Percentiles rank a stretch among this genome's conserved stretches.
Evolutionary conservation across 2,113 vertebrate genomes (phyloP).

Genomic region (Prinia subflava): DNA sequence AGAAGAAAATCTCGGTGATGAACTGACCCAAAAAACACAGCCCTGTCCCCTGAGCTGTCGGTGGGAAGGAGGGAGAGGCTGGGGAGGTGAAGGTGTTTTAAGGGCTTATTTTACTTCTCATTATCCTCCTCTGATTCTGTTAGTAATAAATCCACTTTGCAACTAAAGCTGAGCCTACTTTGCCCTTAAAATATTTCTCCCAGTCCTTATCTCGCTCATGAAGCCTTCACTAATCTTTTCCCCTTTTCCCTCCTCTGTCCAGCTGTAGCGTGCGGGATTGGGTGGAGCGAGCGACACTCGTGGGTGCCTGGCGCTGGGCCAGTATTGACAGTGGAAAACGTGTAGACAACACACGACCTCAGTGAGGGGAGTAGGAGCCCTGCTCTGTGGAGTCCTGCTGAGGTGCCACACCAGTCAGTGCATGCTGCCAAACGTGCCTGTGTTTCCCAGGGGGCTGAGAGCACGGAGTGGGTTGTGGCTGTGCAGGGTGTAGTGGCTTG

Average conservation of each 20-base stretch:
- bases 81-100: not conserved
- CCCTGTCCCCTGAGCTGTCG: not conserved
- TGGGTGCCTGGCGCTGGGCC: not conserved
- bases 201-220: not conserved
- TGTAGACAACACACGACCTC: not conserved
- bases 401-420: not conserved
- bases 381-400: not conserved
- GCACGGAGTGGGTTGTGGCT: rapidly evolving
- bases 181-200: not conserved
- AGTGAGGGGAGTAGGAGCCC: not conserved
- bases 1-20: not conserved
- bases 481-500: not conserved
- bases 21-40: not conserved
- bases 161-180: not conserved
- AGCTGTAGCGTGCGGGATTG: not conserved
- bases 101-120: not conserved
- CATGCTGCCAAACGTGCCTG: not conserved
- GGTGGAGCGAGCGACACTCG: rapidly evolving
- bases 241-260: not conserved
- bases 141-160: not conserved
- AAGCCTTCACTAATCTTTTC: too few relatives aligned
- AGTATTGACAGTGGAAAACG: not conserved
- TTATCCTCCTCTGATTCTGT: not conserved
- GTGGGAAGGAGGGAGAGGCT: not conserved
- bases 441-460: not conserved